Evolutionary conservation across 1,140 invertebrate species (phyloP).

Genomic region (Ips typographus): DNA sequence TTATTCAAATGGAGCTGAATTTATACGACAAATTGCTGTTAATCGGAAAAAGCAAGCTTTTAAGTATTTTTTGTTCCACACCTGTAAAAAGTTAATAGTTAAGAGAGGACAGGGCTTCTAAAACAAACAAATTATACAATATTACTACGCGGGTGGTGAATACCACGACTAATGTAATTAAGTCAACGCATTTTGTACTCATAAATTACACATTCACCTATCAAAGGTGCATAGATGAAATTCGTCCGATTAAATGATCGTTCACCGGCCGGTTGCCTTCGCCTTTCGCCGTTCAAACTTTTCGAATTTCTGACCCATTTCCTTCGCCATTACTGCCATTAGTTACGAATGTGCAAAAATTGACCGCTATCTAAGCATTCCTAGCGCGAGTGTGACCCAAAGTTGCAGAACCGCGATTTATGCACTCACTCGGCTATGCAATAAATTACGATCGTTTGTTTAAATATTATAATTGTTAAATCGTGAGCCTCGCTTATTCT

Average conservation of each 20-base stretch:
- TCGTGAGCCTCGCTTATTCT: constrained; percentile 23
- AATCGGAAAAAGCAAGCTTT: no score
- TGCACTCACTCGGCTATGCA: constrained; percentile 21
- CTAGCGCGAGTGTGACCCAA: constrained; percentile 17
- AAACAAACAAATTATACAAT: no score
- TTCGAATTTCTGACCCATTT: constrained; percentile 24
- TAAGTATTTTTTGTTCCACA: no score
- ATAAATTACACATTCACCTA: no score
- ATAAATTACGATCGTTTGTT: constrained; percentile 25
- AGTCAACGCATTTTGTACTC: no score
- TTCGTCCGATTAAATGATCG: background rate
- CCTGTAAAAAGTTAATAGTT: no score
- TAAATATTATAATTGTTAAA: constrained; percentile 32
- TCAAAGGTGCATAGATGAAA: no score
- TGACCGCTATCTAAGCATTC: constrained; percentile 18
- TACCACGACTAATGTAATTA: no score
- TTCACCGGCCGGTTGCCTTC: constrained; percentile 10
- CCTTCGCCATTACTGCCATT: constrained; percentile 25
- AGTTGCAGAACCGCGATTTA: constrained; percentile 29
- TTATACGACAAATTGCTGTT: no score
- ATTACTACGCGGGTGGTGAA: no score
- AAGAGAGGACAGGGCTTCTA: no score
- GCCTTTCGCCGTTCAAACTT: constrained; percentile 7
- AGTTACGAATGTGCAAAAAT: constrained; percentile 22
- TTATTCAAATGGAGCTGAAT: no score